These are phyloP conservation scores for Oncorhynchus gorbuscha DNA, from an alignment of 2,113 vertebrate genomes.

Conservation along the genomic window DNA sequence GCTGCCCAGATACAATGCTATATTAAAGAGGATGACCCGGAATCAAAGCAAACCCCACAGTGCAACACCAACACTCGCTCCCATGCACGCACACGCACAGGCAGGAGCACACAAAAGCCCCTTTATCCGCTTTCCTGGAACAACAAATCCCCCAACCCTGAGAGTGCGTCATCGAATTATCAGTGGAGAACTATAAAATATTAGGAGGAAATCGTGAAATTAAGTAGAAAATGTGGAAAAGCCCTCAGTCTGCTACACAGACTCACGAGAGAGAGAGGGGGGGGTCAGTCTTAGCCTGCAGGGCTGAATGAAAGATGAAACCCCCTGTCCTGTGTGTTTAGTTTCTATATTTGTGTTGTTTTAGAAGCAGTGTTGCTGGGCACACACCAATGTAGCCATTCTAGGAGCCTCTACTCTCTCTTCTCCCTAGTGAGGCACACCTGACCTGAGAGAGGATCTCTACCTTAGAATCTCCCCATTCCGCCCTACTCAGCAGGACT, in stretches of 20 bases:
- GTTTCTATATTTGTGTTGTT: too few species aligned
- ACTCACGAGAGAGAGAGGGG: not conserved
- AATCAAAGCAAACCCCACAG: not conserved
- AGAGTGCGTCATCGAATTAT: constrained; percentile 35
- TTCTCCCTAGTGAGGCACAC: too few species aligned
- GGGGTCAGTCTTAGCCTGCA: not conserved
- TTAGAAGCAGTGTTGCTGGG: too few species aligned
- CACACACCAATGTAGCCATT: too few species aligned
- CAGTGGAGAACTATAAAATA: constrained; percentile 41
- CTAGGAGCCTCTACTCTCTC: too few species aligned
- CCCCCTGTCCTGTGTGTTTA: not conserved
- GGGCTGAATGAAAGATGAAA: not conserved
- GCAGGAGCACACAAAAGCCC: constrained; percentile 25
- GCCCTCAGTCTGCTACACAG: not conserved
- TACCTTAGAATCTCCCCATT: too few species aligned
- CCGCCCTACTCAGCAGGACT: too few species aligned
- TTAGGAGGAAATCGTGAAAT: constrained; percentile 38
- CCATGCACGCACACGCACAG: not conserved
- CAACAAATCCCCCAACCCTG: constrained; percentile 33
- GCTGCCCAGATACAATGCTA: not conserved
- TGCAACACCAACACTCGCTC: not conserved
- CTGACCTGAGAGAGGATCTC: too few species aligned
- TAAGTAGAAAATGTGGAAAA: constrained; percentile 35
- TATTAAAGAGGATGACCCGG: constrained; percentile 3
- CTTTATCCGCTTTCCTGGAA: constrained; percentile 30